phyloP scores from a whole-genome alignment of 2,888 invertebrate genomes.

The Ischnus inquisitorius region DNA sequence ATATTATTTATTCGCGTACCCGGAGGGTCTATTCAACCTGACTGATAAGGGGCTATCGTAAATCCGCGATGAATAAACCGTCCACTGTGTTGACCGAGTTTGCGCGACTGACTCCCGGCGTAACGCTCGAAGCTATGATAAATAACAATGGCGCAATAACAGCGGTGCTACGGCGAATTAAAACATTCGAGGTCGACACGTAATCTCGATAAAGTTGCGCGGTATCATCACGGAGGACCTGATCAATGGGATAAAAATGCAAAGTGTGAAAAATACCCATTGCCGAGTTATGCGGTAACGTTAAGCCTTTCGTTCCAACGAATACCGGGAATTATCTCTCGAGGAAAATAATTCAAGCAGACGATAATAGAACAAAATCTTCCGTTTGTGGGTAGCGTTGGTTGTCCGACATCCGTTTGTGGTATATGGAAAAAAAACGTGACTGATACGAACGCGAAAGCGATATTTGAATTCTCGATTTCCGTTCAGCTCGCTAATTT shows the following conservation, averaged over 20 bases:
- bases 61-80: conserved; percentile 27
- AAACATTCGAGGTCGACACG: background rate
- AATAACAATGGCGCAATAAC: background rate
- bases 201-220: background rate
- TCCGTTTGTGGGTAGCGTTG: conserved; percentile 5
- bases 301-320: background rate
- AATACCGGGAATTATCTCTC: background rate
- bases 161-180: background rate
- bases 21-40: background rate
- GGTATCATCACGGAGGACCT: background rate
- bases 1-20: background rate
- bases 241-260: conserved; percentile 10
- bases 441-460: conserved; percentile 2
- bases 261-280: background rate
- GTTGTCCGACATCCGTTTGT: background rate
- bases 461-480: conserved; percentile 1
- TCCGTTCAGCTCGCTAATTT: background rate
- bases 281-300: background rate
- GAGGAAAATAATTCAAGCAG: conserved; percentile 18
- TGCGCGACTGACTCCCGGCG: background rate
- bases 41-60: conserved; percentile 44
- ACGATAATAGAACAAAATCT: conserved; percentile 8
- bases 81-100: conserved; percentile 18
- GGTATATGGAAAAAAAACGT: conserved; percentile 1
- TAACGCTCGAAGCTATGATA: background rate